Evolutionary conservation across 64 coral and sea anemone genomes (phyloP), one percentile per base, ranked within the genome.

Genomic region (Montipora sp.): DNA sequence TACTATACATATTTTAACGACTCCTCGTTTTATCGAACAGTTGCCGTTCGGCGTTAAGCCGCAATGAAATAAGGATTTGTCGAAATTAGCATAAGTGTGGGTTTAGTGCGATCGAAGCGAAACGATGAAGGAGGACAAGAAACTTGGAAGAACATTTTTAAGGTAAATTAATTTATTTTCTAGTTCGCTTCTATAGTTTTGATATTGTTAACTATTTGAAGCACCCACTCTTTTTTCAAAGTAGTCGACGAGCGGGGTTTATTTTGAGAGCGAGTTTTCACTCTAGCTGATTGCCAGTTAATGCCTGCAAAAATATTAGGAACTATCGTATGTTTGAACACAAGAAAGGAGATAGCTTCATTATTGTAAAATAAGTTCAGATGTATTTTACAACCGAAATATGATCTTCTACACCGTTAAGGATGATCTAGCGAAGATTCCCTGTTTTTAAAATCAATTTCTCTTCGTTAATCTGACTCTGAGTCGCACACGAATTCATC

Each of bases 1-100:
- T 72, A 85, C 36, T 49, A 71, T n/a, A 72, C 82, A 72, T 85
- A 72, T 85, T 72, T 85, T 85, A 71, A 50, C 44, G 14, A 43
- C 27, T 84, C 15, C 45, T 12, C 16, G 18, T 66, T 85, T 47
- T 18, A 11, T 72, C 82, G 18, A 45, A 70, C 47, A 9, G 18
- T 71, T 36, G 63, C 63, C 61, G 44, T 45, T n/a, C 19, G 61
- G 4, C 81, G 60, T 22, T 49, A 23, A 48, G 65, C 66, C 18
- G 43, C 16, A 84, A 1, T n/a, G 44, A 84, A 70, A 84, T 84
- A 66, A 14, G 43, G 66, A 84, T 84, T 68, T 67, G 5, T 60
- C 65, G 53, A 57, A 57, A 57, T 57, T 57, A 57, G 53, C 53
- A 57, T 57, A 57, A 57, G 7, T 11, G 6, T 6, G 53, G 53